Base-by-base conservation (phyloP, 1,140 invertebrate genomes). In the Atta texana region DNA sequence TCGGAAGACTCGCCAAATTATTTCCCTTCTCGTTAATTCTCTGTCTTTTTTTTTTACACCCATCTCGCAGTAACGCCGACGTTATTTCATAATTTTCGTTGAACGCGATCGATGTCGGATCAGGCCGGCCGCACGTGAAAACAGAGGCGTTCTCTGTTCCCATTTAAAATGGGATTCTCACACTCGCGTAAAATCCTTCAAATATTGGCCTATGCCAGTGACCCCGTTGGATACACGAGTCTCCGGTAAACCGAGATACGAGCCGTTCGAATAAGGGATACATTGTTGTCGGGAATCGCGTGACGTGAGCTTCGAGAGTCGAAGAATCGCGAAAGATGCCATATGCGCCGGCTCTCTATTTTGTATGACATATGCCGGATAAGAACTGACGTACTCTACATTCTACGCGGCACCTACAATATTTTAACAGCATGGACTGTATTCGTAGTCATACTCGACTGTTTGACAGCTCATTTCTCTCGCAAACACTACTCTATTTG, bases 201-300 rank as follows among this genome's bases (percentile, higher is more conserved):
- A 91, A 91, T 91, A 91, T 91, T 89, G 81, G 86, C 77, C 88
- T 61, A 84, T 86, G 86, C 82, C 80, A 89, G 89, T 91, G 91
- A 91, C 88, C 89, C 78, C 61, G 49, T 49, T 55, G 71, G 59
- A 64, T 88, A 78, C 61, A n/a, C 64, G 53, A 69, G 78, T 74
- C 85, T 55, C 64, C 63, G 75, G 76, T 80, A 86, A 81, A 71
- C 57, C 66, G 86, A 87, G 86, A 85, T 85, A 85, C 71, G 80
- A 75, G 64, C 78, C 61, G 53, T 59, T 53, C 55, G 80, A 72
- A 88, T 86, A 86, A 88, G 64, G 82, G 68, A 78, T 53, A 78
- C 74, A 78, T 88, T 88, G 82, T 88, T 64, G 64, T 53, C 57
- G 71, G 12, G 12, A 74, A 61, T 53, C 77, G 64, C 53, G 61